These are phyloP conservation scores for Abscondita cerata DNA, from an alignment of 2,888 invertebrate genomes.

Conservation along the genomic window DNA sequence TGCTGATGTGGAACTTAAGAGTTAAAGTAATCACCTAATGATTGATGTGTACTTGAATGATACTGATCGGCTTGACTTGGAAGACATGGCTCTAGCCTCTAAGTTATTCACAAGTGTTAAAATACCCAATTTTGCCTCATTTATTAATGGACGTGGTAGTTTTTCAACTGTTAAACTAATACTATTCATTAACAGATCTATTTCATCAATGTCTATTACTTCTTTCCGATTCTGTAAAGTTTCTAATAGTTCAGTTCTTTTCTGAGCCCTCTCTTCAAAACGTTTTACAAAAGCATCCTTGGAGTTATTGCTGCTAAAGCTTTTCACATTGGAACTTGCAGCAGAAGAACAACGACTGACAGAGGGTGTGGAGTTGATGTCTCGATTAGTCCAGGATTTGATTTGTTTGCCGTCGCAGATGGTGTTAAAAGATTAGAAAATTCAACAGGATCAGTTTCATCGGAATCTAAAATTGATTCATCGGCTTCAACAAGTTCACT, in stretches of 20 bases:
- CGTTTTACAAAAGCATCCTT: background rate
- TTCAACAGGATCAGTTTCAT: background rate
- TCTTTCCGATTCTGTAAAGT: background rate
- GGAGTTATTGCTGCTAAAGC: background rate
- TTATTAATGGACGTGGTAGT: background rate
- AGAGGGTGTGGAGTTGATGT: background rate
- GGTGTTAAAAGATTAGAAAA: background rate
- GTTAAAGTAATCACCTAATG: background rate
- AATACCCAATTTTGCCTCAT: background rate
- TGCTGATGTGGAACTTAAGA: background rate
- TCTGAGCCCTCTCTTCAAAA: background rate
- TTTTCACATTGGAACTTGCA: slow-evolving; percentile 1
- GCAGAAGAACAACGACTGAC: background rate
- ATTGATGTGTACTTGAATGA: background rate
- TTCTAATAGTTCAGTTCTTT: background rate
- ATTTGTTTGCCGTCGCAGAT: background rate
- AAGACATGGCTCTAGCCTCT: background rate
- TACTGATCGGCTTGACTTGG: background rate
- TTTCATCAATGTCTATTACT: background rate
- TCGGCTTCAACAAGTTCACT: background rate
- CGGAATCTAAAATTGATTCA: background rate
- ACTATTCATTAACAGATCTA: slow-evolving; percentile 1
- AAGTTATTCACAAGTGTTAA: background rate
- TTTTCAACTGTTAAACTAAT: background rate
- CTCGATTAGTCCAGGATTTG: background rate